Base-by-base conservation (phyloP, 1,140 invertebrate genomes). In the Prorops nasuta region DNA sequence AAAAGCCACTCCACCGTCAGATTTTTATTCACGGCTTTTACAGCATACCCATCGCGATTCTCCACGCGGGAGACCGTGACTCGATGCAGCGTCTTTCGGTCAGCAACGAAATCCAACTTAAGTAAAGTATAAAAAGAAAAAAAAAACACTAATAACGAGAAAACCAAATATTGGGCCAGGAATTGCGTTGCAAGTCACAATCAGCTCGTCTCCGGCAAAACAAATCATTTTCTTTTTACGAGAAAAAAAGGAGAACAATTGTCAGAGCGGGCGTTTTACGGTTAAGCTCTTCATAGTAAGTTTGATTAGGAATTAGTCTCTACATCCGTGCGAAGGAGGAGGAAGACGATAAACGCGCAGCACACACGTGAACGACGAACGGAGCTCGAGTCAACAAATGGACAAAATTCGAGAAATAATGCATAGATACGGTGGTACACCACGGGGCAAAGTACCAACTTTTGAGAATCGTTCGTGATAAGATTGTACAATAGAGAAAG, bases 111-210 rank as follows among this genome's bases (percentile, higher is more conserved):
- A 14, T 14, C 32, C 19, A 39, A 44, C 44, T 40, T 8, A 19
- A 32, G 4, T 28, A 22, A 49, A 22, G 39, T 50, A 31, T 28
- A 47, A 28, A 45, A 15, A 45, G 21, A 45, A 15, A 45, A 36
- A 45, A n/a, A 22, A 36, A 45, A 18, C 4, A 22, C 17, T n/a
- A 40, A 22, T n/a, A n/a, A 38, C 36, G 3, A 49, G 54, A 54
- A 58, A 57, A 69, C 62, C 62, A 67, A 58, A 65, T 73, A 66
- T 65, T 71, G 67, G 74, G 72, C 74, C 74, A 77, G 74, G 74
- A 77, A 77, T 77, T 77, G 75, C 75, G 74, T 77, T 77, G 72
- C 71, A 77, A 76, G 71, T 76, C 75, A 76, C 75, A 76, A 77
- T 76, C 75, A 77, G 75, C 74, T 74, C 75, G 64, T 57, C 72